Evolutionary conservation across 2,888 invertebrate genomes (phyloP).

Genomic region (Tenthredo distinguenda): DNA sequence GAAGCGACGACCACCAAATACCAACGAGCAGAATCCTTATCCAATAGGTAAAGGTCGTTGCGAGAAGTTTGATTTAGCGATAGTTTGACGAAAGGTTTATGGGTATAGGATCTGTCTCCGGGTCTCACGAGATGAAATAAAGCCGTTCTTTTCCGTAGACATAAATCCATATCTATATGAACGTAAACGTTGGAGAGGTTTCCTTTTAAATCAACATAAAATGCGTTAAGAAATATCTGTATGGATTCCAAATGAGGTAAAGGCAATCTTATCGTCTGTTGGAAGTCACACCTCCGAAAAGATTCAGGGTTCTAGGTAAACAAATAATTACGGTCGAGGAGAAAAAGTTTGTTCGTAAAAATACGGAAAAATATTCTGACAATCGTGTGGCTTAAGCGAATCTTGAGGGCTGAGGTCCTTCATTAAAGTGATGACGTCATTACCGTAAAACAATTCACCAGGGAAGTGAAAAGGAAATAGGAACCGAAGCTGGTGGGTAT

Average conservation of each 20-base stretch:
- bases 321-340: not conserved
- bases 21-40: conserved; percentile 20
- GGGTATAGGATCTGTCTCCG: not conserved
- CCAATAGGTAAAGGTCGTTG: conserved; percentile 26
- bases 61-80: conserved; percentile 31
- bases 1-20: conserved; percentile 36
- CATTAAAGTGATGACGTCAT: conserved; percentile 46
- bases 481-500: conserved; percentile 30
- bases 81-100: conserved; percentile 22
- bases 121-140: not conserved
- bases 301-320: not conserved
- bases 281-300: not conserved
- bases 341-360: not conserved
- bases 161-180: not conserved
- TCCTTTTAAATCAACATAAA: not conserved
- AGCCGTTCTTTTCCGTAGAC: not conserved
- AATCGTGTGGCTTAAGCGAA: conserved; percentile 3
- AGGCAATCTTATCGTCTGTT: not conserved
- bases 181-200: not conserved
- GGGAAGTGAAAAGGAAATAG: conserved; percentile 35
- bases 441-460: conserved; percentile 44
- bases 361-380: not conserved
- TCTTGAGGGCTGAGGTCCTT: conserved; percentile 31
- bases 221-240: not conserved
- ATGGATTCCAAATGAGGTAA: not conserved